phyloP scores from a whole-genome alignment of 2,113 vertebrate genomes.

The Hemiscyllium ocellatum region DNA sequence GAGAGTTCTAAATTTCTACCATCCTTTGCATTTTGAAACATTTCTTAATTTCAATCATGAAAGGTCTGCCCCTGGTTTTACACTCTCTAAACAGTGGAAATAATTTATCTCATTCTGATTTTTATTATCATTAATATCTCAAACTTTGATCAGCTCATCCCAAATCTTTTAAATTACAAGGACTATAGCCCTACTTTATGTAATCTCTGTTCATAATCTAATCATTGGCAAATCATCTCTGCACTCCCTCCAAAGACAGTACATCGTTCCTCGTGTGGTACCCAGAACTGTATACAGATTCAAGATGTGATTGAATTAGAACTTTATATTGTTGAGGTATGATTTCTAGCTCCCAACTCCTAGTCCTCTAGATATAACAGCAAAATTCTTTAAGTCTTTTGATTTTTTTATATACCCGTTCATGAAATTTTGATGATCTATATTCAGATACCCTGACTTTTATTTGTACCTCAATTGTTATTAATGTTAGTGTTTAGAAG shows the following conservation, averaged over 20 bases:
- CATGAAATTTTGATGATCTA: not conserved
- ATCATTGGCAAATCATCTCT: not conserved
- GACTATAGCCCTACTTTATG: no score
- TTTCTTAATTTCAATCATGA: no score
- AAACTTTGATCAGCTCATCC: no score
- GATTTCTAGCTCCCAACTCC: not conserved
- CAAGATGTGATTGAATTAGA: not conserved
- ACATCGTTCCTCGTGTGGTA: not conserved
- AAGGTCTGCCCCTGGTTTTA: no score
- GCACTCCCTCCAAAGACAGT: not conserved
- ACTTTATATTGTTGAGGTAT: not conserved
- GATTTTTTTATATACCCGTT: not conserved
- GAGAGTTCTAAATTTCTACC: no score
- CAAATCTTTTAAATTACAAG: no score
- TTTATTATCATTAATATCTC: no score
- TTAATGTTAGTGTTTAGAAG: not conserved
- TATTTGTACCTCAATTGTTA: not conserved
- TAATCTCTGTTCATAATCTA: no score
- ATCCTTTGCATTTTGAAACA: no score
- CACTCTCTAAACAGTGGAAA: no score
- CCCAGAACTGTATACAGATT: not conserved
- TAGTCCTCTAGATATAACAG: not conserved
- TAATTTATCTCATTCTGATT: no score
- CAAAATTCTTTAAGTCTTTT: not conserved
- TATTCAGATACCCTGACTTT: not conserved